Percentiles rank a stretch among this genome's conserved stretches.
Conservation (phyloP, 2,888 invertebrate species). For the Melieria crassipennis region DNA sequence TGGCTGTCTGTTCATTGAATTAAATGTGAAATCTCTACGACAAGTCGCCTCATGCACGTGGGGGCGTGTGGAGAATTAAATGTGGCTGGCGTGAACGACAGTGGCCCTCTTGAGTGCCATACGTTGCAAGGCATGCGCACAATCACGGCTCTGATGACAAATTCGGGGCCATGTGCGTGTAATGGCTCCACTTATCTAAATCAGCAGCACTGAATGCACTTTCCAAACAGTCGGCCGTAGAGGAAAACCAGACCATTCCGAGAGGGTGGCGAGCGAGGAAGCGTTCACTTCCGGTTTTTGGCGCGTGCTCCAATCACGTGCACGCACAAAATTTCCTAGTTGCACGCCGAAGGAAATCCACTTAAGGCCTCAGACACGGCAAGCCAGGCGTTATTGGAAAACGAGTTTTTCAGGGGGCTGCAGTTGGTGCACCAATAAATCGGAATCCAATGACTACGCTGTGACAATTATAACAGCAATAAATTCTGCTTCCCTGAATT, state of each 20-base stretch:
- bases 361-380: conserved; percentile 16
- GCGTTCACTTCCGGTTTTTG: conserved; percentile 22
- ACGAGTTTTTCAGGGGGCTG: conserved; percentile 2
- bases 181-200: background rate
- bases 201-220: background rate
- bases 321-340: conserved; percentile 16
- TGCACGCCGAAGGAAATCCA: conserved; percentile 15
- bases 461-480: conserved; percentile 54
- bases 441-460: conserved; percentile 35
- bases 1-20: too few species aligned
- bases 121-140: too few species aligned
- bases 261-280: conserved; percentile 15
- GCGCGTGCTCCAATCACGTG: conserved; percentile 25
- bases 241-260: too few species aligned
- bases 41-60: too few species aligned
- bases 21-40: too few species aligned
- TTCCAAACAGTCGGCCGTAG: too few species aligned
- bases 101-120: too few species aligned
- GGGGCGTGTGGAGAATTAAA: too few species aligned
- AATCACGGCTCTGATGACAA: conserved; percentile 25
- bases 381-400: background rate
- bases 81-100: too few species aligned
- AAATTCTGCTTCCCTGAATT: conserved; percentile 28
- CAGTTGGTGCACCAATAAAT: background rate
- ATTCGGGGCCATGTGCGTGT: conserved; percentile 12